These are phyloP conservation scores for Epizoanthus rinbou DNA, from an alignment of 92 coral and sea anemone genomes.

Conservation along the genomic window DNA sequence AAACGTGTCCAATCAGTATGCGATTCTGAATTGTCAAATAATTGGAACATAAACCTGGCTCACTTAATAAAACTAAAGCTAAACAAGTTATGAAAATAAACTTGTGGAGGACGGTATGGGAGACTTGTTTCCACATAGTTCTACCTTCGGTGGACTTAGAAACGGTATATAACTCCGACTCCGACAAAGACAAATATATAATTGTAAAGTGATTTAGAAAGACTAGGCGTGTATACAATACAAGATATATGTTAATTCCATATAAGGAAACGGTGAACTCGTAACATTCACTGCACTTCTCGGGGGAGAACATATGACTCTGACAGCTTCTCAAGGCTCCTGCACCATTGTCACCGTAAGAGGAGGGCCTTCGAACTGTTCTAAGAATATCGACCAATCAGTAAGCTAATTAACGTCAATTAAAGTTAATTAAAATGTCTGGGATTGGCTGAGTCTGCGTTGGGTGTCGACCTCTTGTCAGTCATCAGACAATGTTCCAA, in stretches of 20 bases:
- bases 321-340: too few relatives aligned
- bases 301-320: too few relatives aligned
- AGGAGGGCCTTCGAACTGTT: too few relatives aligned
- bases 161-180: background rate
- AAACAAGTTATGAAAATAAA: background rate
- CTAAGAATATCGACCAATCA: too few relatives aligned
- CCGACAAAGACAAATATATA: background rate
- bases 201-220: background rate
- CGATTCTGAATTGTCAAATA: constrained; percentile 1
- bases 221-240: background rate
- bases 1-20: background rate
- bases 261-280: background rate
- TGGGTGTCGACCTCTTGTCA: too few relatives aligned
- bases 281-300: too few relatives aligned
- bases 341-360: too few relatives aligned
- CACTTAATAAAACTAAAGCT: background rate
- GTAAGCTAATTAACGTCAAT: too few relatives aligned
- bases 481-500: too few relatives aligned
- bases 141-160: too few relatives aligned
- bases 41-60: background rate
- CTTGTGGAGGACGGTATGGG: background rate
- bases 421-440: too few relatives aligned
- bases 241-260: background rate
- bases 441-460: too few relatives aligned
- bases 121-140: background rate